These are phyloP conservation scores for Acholoe squamosa DNA, from an alignment of 2,888 invertebrate genomes.

Conservation along the genomic window DNA sequence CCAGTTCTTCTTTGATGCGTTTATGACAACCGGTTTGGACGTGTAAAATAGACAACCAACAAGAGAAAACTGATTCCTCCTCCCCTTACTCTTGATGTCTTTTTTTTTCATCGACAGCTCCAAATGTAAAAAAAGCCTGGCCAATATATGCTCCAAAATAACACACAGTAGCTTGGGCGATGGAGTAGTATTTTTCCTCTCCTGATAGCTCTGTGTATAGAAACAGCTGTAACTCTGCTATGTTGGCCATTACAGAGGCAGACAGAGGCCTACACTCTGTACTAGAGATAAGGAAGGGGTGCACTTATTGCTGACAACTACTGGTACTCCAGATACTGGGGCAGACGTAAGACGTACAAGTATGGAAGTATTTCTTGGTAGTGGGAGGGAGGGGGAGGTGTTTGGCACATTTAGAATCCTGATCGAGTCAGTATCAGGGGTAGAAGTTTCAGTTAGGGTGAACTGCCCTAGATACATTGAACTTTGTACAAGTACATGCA, in stretches of 20 bases:
- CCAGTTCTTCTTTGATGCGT: not conserved
- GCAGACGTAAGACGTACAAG: too few relatives aligned
- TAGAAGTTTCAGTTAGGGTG: too few relatives aligned
- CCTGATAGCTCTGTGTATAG: not conserved
- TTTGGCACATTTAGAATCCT: too few relatives aligned
- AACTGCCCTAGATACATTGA: too few relatives aligned
- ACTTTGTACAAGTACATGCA: too few relatives aligned
- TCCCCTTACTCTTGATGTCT: too few relatives aligned
- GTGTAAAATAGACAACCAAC: slow-evolving; percentile 1
- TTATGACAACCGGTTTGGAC: slow-evolving; percentile 26
- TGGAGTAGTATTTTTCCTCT: not conserved
- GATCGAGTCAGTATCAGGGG: too few relatives aligned
- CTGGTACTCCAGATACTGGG: not conserved
- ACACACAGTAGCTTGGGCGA: not conserved
- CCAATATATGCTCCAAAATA: not conserved
- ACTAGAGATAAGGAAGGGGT: not conserved
- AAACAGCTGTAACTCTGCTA: not conserved
- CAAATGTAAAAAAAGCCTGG: not conserved
- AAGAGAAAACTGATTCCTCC: not conserved
- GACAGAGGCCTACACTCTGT: not conserved
- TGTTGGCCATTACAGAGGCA: not conserved
- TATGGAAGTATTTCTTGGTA: too few relatives aligned
- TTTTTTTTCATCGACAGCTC: not conserved
- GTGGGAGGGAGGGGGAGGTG: too few relatives aligned
- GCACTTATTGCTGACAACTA: not conserved